phyloP scores from a whole-genome alignment of 23 tunicate genomes.

The Ascidia mentula region DNA sequence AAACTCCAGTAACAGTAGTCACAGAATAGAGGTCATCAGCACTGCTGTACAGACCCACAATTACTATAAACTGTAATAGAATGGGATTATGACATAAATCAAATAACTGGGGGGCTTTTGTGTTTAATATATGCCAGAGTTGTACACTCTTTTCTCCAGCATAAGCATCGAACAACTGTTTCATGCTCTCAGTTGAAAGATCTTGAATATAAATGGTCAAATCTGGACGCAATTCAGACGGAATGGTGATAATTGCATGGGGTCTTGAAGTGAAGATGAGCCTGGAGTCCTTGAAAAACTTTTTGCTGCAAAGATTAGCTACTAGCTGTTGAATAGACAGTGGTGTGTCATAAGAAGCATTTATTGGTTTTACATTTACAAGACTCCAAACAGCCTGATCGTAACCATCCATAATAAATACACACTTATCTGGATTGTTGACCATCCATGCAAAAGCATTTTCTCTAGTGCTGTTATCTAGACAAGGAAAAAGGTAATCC shows the following conservation, averaged over 20 bases:
- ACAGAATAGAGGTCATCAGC: neutral
- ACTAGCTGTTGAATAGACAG: slow-evolving; percentile 4
- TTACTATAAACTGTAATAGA: slow-evolving; percentile 20
- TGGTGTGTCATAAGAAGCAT: neutral
- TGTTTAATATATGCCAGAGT: slow-evolving; percentile 16
- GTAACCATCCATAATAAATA: slow-evolving; percentile 28
- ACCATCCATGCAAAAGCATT: slow-evolving; percentile 21
- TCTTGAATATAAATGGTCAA: slow-evolving; percentile 13
- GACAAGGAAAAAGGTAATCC: slow-evolving; percentile 11
- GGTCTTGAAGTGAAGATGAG: slow-evolving; percentile 34
- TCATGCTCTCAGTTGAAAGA: slow-evolving; percentile 1
- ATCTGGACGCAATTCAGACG: slow-evolving; percentile 14
- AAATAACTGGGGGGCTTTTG: slow-evolving; percentile 22
- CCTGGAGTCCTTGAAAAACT: slow-evolving; percentile 7
- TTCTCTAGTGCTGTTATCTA: neutral
- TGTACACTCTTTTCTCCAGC: slow-evolving; percentile 9
- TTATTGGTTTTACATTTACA: neutral
- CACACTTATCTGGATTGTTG: slow-evolving; percentile 23
- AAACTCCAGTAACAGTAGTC: slow-evolving; percentile 6
- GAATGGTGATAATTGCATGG: slow-evolving; percentile 16
- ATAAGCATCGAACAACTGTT: slow-evolving; percentile 2
- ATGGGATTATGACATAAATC: slow-evolving; percentile 28
- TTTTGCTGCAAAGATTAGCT: slow-evolving; percentile 18
- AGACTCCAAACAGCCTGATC: slow-evolving; percentile 27
- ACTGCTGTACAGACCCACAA: neutral